phyloP scores from a whole-genome alignment of 35 echinoderm and acorn worm species.

The Ptychodera flava region DNA sequence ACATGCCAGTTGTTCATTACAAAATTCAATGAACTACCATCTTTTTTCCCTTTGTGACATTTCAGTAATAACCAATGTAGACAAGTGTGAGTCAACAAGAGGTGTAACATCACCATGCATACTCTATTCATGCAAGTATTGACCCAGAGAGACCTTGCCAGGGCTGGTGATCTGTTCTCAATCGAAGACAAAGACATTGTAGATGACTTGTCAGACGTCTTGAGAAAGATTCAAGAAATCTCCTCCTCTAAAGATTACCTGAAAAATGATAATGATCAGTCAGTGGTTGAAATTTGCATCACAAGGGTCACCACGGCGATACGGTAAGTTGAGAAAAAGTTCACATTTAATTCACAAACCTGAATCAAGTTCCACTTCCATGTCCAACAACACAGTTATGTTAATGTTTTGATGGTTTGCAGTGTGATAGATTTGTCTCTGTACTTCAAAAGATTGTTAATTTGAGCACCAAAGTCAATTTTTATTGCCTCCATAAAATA shows the following conservation, averaged over 20 bases:
- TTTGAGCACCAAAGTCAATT: too few species aligned
- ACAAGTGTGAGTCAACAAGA: background rate
- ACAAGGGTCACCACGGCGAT: slow-evolving; percentile 93
- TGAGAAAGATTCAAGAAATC: slow-evolving; percentile 76
- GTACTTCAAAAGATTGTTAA: too few species aligned
- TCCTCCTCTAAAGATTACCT: slow-evolving; percentile 73
- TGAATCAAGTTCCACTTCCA: too few species aligned
- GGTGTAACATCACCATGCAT: slow-evolving; percentile 44
- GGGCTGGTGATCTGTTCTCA: slow-evolving; percentile 86
- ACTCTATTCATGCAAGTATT: slow-evolving; percentile 81
- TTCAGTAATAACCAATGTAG: too few species aligned
- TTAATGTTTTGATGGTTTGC: too few species aligned
- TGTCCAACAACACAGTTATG: too few species aligned
- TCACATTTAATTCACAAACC: too few species aligned
- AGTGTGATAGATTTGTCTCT: too few species aligned
- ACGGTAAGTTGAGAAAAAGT: slow-evolving; percentile 34
- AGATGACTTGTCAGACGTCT: slow-evolving; percentile 74
- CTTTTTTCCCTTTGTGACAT: too few species aligned
- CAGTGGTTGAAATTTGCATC: slow-evolving; percentile 97
- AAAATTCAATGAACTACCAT: too few species aligned
- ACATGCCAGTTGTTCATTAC: too few species aligned
- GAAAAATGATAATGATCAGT: slow-evolving; percentile 86
- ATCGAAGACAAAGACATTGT: slow-evolving; percentile 73
- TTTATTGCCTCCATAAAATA: too few species aligned
- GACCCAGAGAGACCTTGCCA: slow-evolving; percentile 67